Conservation (phyloP, 2,888 invertebrate species). For the Acleris cristana region DNA sequence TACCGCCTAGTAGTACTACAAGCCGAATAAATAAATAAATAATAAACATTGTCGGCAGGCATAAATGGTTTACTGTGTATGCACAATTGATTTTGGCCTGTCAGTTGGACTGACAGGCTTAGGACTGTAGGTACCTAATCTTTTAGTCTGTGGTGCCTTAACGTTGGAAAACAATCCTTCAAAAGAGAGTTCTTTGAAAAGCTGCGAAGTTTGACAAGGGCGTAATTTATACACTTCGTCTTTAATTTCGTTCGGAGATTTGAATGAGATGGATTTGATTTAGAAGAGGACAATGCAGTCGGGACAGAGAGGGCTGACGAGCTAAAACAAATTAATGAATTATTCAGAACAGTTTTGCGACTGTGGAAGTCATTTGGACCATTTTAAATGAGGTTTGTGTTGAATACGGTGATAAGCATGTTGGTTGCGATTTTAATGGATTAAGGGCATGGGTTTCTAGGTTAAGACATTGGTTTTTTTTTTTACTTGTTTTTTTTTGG, state of each 20-base stretch:
- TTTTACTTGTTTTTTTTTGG: no score
- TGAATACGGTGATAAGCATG: slow-evolving; percentile 5
- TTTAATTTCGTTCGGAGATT: slow-evolving; percentile 66
- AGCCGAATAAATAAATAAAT: no score
- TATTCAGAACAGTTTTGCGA: slow-evolving; percentile 15
- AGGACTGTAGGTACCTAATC: no score
- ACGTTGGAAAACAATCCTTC: slow-evolving; percentile 64
- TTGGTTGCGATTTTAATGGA: not conserved
- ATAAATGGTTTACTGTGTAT: no score
- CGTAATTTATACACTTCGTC: slow-evolving; percentile 76
- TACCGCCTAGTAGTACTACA: no score
- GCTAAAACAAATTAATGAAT: slow-evolving; percentile 47
- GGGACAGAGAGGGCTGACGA: slow-evolving; percentile 48
- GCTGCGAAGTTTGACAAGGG: slow-evolving; percentile 67
- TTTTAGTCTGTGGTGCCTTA: no score
- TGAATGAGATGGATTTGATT: slow-evolving; percentile 67
- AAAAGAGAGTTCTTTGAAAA: slow-evolving; percentile 68
- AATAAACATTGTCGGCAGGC: no score
- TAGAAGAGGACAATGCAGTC: slow-evolving; percentile 69
- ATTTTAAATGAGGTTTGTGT: slow-evolving; percentile 27
- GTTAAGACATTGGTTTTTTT: no score
- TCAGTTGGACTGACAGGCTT: no score
- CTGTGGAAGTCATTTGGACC: slow-evolving; percentile 18
- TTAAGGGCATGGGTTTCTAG: not conserved
- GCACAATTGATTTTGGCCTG: no score